Base-by-base conservation (phyloP, 2,113 vertebrate genomes). In the Morphnarchus princeps region DNA sequence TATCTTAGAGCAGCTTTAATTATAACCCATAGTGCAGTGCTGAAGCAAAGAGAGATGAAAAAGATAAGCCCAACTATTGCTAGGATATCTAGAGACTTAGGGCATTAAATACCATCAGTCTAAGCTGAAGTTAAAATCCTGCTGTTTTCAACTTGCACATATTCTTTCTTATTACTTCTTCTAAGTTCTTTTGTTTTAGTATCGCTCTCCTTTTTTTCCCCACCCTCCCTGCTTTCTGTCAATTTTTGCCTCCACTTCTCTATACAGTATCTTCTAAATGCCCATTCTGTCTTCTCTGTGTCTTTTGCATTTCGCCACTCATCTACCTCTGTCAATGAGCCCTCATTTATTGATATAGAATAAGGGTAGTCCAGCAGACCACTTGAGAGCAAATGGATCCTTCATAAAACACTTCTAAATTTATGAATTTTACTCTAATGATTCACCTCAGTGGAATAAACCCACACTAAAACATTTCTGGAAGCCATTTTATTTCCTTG, bases 1-100 rank as follows among this genome's bases (percentile, higher is more conserved):
- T 96, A 62, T 91, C 69, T 87, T 95, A 91, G 52, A 63, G 65
- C 52, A 72, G 52, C 52, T 93, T 95, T 95, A 95, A 91, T 95
- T 94, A 91, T 95, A 93, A 94, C 28, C n/a, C 24, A 4, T 31
- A 91, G n/a, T 26, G 18, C 43, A 65, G 40, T 52, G 62, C 73
- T 87, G 66, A 76, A 82, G 45, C 70, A 93, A 40, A 76, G 31
- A 67, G n/a, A 88, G 36, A 94, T 79, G 52, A 90, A 91, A 87
- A 95, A 61, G 72, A 82, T 89, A 94, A 94, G 11, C 43, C 28
- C 28, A 89, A 16, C 9, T 91, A 63, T 43, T 94, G n/a, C 73
- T 79, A 43, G 21, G 52, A 47, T 87, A 78, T 59, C 29, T 80
- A 57, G 82, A 95, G 36, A 86, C 72, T 81, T 29, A 36, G 20